These are phyloP conservation scores for Crenuchus spilurus DNA, from an alignment of 2,797 vertebrate genomes.

Conservation along the genomic window DNA sequence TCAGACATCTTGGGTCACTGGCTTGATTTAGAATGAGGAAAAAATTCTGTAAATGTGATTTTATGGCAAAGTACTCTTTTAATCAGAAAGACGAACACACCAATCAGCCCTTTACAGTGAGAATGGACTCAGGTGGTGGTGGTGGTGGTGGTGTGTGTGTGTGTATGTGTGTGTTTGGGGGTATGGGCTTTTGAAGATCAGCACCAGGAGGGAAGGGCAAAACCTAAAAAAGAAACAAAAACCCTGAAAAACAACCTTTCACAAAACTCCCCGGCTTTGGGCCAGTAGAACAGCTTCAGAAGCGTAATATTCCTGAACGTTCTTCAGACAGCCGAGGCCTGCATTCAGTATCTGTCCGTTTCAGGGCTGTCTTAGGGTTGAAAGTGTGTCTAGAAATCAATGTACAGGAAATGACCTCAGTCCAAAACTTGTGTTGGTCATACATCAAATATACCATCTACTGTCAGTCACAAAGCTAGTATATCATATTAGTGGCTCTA, in stretches of 20 bases:
- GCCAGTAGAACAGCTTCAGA: not conserved
- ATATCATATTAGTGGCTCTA: conserved; percentile 43
- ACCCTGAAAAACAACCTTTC: too few relatives aligned
- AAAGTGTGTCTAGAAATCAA: conserved; percentile 1
- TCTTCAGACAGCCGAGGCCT: not conserved
- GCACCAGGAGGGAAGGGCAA: conserved; percentile 38
- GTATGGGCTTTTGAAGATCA: not conserved
- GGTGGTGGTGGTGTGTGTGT: too few relatives aligned
- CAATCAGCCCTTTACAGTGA: conserved; percentile 31
- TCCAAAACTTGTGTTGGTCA: conserved; percentile 32
- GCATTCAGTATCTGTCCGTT: not conserved
- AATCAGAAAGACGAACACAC: not conserved
- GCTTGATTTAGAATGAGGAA: too few relatives aligned
- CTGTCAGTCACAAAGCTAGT: conserved; percentile 31
- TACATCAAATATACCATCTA: conserved; percentile 24
- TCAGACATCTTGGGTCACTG: too few relatives aligned
- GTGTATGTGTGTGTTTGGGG: too few relatives aligned
- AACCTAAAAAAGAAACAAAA: too few relatives aligned
- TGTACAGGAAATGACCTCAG: conserved; percentile 23
- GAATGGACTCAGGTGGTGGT: not conserved
- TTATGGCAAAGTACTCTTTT: not conserved
- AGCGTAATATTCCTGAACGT: not conserved
- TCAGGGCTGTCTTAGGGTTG: not conserved
- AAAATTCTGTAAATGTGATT: not conserved
- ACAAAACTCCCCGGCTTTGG: not conserved